Evolutionary conservation across 2,113 vertebrate species (phyloP), one percentile per base, ranked within the genome.

Genomic region (Cephalopterus ornatus): DNA sequence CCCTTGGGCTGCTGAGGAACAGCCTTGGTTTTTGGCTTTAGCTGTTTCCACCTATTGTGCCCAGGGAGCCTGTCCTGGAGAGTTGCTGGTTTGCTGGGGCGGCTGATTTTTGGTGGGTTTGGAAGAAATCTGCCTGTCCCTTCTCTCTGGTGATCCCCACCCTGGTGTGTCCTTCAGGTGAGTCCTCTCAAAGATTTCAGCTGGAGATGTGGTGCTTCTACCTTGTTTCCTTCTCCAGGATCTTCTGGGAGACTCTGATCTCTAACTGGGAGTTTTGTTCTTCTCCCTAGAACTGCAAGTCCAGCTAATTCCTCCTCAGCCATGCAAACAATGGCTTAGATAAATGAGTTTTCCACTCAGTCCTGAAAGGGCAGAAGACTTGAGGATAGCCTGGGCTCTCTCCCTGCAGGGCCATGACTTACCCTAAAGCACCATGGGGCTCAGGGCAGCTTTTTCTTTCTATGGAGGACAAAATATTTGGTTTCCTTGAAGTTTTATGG

Each of bases 361-460:
- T 85, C n/a, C 74, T 81, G 70, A 28, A 39, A 82, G 44, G 37
- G 35, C 21, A 73, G 76, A 77, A 39, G 66, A 12, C 15, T 63
- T 24, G 61, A 62, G 71, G 41, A 8, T 35, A 42, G 27, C n/a
- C 26, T 52, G 33, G 33, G 68, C 49, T 85, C 6, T 0, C 71
- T 65, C n/a, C 37, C 23, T 1, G 27, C 46, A 76, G 30, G 50
- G 32, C 35, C 9, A 2, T 10, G 56, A 37, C 52, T 66, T 30
- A 12, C 9, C 50, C 35, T 17, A 7, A 84, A 37, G 11, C 12
- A 16, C 32, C 32, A 12, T 0, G 0, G 46, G 32, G 32, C 9
- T 70, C 27, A 12, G 46, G 41, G 13, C 49, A 39, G 22, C 46
- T 17, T 68, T 81, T 49, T 27, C 22, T 47, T 27, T 39, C 41